These are phyloP conservation scores for Myiagra hebetior DNA, from an alignment of 2,113 vertebrate species.

Conservation along the genomic window DNA sequence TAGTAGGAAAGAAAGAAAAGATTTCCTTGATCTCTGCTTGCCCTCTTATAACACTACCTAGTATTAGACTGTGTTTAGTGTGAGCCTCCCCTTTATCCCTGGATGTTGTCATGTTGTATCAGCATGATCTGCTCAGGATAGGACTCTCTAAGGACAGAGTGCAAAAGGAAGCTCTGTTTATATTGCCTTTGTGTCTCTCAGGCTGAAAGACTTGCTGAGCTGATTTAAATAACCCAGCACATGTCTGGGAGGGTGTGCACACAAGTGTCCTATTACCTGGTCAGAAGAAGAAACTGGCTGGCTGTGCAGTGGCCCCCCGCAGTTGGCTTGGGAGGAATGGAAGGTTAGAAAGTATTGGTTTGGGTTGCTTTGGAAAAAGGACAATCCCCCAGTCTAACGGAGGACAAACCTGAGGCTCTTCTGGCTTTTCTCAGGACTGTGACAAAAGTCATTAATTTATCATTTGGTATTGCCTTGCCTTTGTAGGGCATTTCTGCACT, in stretches of 20 bases:
- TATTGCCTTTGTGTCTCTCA: constrained; percentile 5
- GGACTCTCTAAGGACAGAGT: constrained; percentile 57
- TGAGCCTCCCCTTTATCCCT: constrained; percentile 56
- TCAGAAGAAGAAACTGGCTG: not conserved
- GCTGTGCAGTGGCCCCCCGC: accelerated
- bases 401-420: not conserved
- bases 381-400: not conserved
- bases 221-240: constrained; percentile 10
- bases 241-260: not conserved
- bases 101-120: constrained; percentile 64
- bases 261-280: not conserved
- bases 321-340: not conserved
- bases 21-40: constrained; percentile 46
- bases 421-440: not conserved
- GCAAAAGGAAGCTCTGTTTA: constrained; percentile 17
- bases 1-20: not conserved
- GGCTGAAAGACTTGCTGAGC: not conserved
- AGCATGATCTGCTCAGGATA: constrained; percentile 58
- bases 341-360: not conserved
- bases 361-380: not conserved
- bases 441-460: not conserved
- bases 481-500: not conserved
- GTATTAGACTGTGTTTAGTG: constrained; percentile 25
- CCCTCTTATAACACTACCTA: constrained; percentile 7
- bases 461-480: not conserved